A percentile compares a stretch with the other conserved stretches of the same genome.
Evolutionary conservation across 2,888 invertebrate species (phyloP).

Genomic region (Megalurothrips usitatus): DNA sequence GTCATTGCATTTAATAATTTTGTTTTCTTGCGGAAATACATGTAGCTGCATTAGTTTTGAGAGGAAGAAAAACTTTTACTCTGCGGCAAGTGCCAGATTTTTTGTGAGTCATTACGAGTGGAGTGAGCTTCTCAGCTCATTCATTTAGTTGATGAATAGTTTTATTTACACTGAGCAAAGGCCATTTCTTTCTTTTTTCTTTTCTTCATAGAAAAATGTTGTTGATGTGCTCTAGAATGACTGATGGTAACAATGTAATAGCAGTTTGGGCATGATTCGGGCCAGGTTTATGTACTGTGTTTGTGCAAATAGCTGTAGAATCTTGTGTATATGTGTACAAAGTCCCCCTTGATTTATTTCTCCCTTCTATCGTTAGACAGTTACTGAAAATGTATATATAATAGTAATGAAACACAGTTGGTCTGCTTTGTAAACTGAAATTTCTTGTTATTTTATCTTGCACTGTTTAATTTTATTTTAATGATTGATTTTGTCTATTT

Average conservation of each 20-base stretch:
- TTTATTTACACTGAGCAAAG: too few relatives aligned
- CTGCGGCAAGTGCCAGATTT: background rate
- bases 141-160: too few relatives aligned
- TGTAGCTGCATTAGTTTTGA: background rate
- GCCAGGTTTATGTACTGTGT: background rate
- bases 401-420: background rate
- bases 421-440: background rate
- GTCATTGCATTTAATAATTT: background rate
- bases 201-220: background rate
- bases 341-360: background rate
- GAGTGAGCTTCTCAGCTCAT: background rate
- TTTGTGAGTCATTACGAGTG: background rate
- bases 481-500: constrained; percentile 17
- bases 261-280: background rate
- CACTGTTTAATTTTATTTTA: constrained; percentile 24
- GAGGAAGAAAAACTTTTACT: background rate
- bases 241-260: background rate
- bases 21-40: background rate
- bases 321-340: background rate
- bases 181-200: background rate
- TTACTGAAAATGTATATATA: background rate
- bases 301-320: background rate
- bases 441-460: constrained; percentile 18
- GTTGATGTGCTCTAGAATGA: background rate
- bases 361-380: background rate